Evolutionary conservation across 2,797 vertebrate species (phyloP).

Genomic region (Chelon labrosus): DNA sequence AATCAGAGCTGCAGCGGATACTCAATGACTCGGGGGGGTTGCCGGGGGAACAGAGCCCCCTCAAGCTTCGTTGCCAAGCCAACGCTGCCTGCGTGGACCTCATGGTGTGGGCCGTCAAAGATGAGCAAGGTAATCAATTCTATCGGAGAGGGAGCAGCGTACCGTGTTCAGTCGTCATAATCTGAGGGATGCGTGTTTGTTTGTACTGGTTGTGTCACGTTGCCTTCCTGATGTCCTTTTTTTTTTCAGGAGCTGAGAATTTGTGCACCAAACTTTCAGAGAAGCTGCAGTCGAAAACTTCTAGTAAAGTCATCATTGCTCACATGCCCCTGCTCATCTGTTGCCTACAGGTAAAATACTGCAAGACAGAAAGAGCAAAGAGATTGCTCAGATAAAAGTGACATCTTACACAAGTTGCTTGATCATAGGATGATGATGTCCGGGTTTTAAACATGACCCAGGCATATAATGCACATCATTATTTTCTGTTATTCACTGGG

Average conservation of each 20-base stretch:
- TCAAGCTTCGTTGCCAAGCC: constrained; percentile 96
- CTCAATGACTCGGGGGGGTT: constrained; percentile 90
- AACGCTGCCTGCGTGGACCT: constrained; percentile 97
- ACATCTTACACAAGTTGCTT: not conserved
- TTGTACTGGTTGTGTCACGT: constrained; percentile 7
- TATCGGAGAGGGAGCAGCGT: constrained; percentile 15
- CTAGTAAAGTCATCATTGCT: constrained; percentile 96
- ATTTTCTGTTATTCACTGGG: not conserved
- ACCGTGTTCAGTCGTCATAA: constrained; percentile 6
- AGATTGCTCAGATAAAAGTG: not conserved
- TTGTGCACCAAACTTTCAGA: constrained; percentile 95
- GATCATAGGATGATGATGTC: not conserved
- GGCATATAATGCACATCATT: not conserved
- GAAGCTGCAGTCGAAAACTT: constrained; percentile 97
- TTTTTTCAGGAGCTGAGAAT: constrained; percentile 91
- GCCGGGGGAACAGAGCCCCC: constrained; percentile 89
- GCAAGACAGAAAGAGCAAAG: not conserved
- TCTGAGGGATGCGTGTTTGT: constrained; percentile 24
- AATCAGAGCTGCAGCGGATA: constrained; percentile 93
- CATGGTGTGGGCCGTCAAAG: constrained; percentile 98
- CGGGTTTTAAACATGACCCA: not conserved
- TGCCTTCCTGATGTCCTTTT: not conserved
- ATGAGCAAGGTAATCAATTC: constrained; percentile 91
- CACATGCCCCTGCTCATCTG: constrained; percentile 96
- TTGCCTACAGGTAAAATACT: constrained; percentile 90